A percentile compares a stretch with the other conserved stretches of the same genome.
Evolutionary conservation across 1,140 invertebrate species (phyloP).

Genomic region (Drosophila burlai): DNA sequence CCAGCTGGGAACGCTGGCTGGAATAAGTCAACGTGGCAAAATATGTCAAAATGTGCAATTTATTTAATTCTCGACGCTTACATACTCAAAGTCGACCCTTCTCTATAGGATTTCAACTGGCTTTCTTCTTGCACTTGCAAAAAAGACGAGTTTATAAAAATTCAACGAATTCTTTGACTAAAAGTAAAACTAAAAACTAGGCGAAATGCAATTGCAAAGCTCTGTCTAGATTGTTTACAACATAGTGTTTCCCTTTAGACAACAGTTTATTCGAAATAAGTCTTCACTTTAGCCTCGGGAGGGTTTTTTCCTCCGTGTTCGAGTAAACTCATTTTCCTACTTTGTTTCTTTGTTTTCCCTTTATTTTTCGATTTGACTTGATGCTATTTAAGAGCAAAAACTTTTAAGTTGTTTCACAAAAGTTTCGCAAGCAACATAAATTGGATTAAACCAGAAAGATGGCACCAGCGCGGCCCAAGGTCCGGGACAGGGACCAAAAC

Average conservation of each 20-base stretch:
- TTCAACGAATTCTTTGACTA: background rate
- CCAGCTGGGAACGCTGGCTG: conserved; percentile 8
- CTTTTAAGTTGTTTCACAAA: conserved; percentile 80
- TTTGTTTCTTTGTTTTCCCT: conserved; percentile 42
- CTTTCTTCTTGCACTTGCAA: background rate
- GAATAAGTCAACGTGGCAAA: conserved; percentile 82
- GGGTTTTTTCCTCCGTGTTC: conserved; percentile 22
- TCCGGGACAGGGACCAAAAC: conserved; percentile 9
- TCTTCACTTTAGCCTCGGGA: background rate
- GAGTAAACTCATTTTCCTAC: conserved; percentile 78
- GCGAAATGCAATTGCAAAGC: background rate
- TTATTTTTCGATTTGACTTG: conserved; percentile 66
- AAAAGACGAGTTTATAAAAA: background rate
- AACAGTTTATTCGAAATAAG: background rate
- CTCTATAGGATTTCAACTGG: conserved; percentile 8
- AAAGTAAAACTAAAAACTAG: too few relatives aligned
- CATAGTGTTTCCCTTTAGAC: background rate
- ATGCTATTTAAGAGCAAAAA: conserved; percentile 78
- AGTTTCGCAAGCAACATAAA: conserved; percentile 77
- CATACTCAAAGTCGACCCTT: conserved; percentile 11
- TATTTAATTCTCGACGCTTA: conserved; percentile 74
- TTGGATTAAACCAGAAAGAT: conserved; percentile 84
- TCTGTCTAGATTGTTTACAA: background rate
- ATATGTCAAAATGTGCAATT: conserved; percentile 83
- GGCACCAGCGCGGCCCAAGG: conserved; percentile 74